Evolutionary conservation across 1,140 invertebrate genomes (phyloP), one percentile per base, ranked within the genome.

Genomic region (Calycopis cecrops): DNA sequence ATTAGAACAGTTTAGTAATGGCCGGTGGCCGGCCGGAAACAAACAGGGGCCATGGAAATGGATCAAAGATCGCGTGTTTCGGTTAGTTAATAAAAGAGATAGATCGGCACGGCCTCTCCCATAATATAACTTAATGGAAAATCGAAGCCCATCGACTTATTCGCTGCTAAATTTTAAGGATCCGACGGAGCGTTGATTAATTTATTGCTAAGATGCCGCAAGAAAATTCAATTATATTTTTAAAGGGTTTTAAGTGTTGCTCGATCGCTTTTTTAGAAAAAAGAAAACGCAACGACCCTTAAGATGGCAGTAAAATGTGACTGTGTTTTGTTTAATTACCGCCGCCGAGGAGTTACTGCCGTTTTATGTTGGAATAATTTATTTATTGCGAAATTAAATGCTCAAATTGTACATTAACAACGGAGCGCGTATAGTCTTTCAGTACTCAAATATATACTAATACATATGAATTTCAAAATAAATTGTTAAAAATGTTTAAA

Each of bases 141-240:
- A 86, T 83, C 83, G 83, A 86, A 86, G 79, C 73, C 79, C 80
- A 59, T 67, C 76, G 82, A 86, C 79, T 86, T 86, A 85, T 85
- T 76, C 79, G 77, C 75, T 70, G 80, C 83, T 3, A 79, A 86
- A 85, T 86, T 86, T 86, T 85, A 84, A 84, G 71, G 76, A 86
- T 86, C 85, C 79, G 79, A 83, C 77, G 68, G 69, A 85, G 79
- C 81, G 81, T 84, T 85, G 85, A 87, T 87, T 87, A 85, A 85
- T 87, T 85, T 82, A 85, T 85, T 87, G 79, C 84, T 66, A 65
- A 73, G 73, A 79, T 86, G 80, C 81, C 79, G 76, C 81, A 85
- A 85, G 79, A 85, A 85, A 87, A 85, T 81, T 85, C 84, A 85
- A 87, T 87, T 87, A 87, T n/a, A 87, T 85, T 85, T 84, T 84